Base-by-base conservation (phyloP, 2,888 invertebrate species). In the Rhorus exstirpatorius region DNA sequence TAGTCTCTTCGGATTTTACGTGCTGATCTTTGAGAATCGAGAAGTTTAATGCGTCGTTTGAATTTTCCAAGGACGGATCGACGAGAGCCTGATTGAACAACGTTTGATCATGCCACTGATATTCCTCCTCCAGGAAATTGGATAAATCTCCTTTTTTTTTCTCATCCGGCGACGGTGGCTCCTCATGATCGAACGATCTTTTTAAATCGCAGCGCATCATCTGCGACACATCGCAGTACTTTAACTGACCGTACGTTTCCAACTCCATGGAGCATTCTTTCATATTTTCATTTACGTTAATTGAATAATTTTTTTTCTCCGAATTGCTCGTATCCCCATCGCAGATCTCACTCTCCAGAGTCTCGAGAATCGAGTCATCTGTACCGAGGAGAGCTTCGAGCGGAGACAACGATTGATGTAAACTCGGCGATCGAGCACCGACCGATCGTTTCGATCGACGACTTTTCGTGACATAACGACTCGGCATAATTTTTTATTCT, bases 141-240 rank as follows among this genome's bases (percentile, higher is more conserved):
- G 12, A 7, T 14, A 24, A 26, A n/a, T 19, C 6, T 0, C 10
- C 26, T 38, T 51, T 31, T 1, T 19, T 38, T 21, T 79, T 35
- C 3, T 71, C 70, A 0, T 70, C 41, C 14, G 2, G 19, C 53
- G 2, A n/a, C n/a, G n/a, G n/a, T n/a, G 44, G 31, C 26, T 67
- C 60, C 14, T 60, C 10, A 26, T 55, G 61, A 61, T 61, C 41
- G 24, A 67, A 60, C 4, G 65, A 60, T 17, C 26, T 7, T 7
- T 58, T 60, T 4, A 79, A 21, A 53, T 82, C 72, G 31, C 12
- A n/a, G 10, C 71, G 60, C 63, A 79, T 77, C 38, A 70, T 63
- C 31, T 81, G 83, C 38, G 81, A 81, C 6, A 81, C 35, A 31
- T 74, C 81, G 21, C 60, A 75, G 21, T n/a, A 19, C 24, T 75